Evolutionary conservation across 2,797 vertebrate species (phyloP).

Genomic region (Rhabdophis nuchalis): DNA sequence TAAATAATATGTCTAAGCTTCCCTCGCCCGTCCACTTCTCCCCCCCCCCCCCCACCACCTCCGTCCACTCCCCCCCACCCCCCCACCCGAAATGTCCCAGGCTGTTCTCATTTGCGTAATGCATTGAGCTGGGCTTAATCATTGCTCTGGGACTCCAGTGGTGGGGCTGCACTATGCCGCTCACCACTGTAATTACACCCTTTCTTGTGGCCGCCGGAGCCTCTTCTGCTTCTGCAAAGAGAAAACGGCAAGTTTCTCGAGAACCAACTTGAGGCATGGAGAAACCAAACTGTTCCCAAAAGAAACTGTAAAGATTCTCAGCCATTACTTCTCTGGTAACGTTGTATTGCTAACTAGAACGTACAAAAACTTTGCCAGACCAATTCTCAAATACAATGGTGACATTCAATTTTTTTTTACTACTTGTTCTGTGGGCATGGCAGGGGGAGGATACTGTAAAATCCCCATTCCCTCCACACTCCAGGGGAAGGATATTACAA

Average conservation of each 20-base stretch:
- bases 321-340: too few species aligned
- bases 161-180: constrained; percentile 67
- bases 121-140: constrained; percentile 85
- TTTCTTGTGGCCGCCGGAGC: constrained; percentile 66
- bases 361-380: too few species aligned
- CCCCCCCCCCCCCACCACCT: constrained; percentile 44
- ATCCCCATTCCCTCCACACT: too few species aligned
- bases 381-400: too few species aligned
- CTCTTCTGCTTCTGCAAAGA: constrained; percentile 67
- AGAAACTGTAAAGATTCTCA: too few species aligned
- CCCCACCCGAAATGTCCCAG: constrained; percentile 62
- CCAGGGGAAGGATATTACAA: too few species aligned
- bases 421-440: too few species aligned
- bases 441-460: too few species aligned
- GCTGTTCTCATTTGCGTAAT: constrained; percentile 94
- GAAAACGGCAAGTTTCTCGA: constrained; percentile 63
- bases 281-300: constrained; percentile 39
- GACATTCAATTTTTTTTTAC: too few species aligned
- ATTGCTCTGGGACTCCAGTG: constrained; percentile 79
- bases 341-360: too few species aligned
- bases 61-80: constrained; percentile 36
- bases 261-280: constrained; percentile 47
- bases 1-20: constrained; percentile 88
- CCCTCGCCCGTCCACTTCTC: constrained; percentile 43
- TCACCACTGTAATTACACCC: constrained; percentile 77